Percentiles rank a stretch among this genome's conserved stretches.
Evolutionary conservation across 2,113 vertebrate genomes (phyloP).

Genomic region (Delphinapterus leucas): DNA sequence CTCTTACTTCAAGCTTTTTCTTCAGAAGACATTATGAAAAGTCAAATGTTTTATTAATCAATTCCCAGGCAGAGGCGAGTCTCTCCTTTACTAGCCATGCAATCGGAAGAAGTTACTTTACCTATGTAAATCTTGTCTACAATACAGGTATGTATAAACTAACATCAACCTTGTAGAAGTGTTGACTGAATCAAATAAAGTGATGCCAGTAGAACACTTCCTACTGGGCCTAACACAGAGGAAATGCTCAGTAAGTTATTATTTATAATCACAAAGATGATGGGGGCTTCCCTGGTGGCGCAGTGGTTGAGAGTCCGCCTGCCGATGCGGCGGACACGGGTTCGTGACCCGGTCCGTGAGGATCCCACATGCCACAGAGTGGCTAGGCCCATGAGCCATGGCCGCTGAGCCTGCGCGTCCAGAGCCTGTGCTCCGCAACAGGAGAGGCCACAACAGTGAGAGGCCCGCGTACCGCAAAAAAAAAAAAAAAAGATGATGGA

Average conservation of each 20-base stretch:
- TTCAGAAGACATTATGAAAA: background rate
- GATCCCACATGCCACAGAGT: too few species aligned
- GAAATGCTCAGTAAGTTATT: background rate
- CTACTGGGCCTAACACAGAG: background rate
- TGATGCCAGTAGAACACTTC: background rate
- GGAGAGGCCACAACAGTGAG: too few species aligned
- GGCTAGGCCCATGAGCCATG: too few species aligned
- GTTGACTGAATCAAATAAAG: background rate
- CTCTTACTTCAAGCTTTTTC: background rate
- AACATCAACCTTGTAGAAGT: background rate
- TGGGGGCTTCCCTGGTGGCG: background rate
- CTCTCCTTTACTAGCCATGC: background rate
- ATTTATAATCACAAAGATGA: background rate
- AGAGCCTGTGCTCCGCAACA: too few species aligned
- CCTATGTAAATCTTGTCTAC: background rate
- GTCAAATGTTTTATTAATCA: background rate
- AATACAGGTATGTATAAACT: background rate
- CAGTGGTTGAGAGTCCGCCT: too few species aligned
- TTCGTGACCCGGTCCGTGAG: too few species aligned
- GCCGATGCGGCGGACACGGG: too few species aligned
- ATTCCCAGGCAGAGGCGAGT: background rate
- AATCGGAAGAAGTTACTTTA: background rate
- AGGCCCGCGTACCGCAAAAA: too few species aligned
- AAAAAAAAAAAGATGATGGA: background rate
- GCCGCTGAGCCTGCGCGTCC: too few species aligned